phyloP scores from a whole-genome alignment of 2,113 vertebrate species.

The Epinephelus cyanopodus region DNA sequence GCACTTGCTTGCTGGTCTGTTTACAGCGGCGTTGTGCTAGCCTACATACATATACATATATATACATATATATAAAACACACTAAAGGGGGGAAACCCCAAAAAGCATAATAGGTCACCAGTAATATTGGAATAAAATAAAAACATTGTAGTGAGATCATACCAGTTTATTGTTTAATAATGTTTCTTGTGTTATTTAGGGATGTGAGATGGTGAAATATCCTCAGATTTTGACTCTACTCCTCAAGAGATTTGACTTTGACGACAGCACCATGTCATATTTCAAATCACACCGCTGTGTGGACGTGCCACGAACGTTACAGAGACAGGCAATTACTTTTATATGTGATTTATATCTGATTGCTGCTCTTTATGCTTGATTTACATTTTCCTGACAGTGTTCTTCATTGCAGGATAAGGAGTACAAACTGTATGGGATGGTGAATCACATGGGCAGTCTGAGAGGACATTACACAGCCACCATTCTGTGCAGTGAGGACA shows the following conservation, averaged over 20 bases:
- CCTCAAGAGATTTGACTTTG: slow-evolving; percentile 72
- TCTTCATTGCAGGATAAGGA: slow-evolving; percentile 23
- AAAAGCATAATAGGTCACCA: too few species aligned
- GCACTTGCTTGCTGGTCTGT: too few species aligned
- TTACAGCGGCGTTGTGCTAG: too few species aligned
- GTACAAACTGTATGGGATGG: slow-evolving; percentile 73
- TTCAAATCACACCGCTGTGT: slow-evolving; percentile 62
- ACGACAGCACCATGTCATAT: slow-evolving; percentile 42
- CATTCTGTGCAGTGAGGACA: slow-evolving; percentile 49
- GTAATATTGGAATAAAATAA: background rate
- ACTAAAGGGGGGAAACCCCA: too few species aligned
- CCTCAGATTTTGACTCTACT: slow-evolving; percentile 70
- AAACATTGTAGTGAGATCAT: background rate
- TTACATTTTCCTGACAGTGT: background rate
- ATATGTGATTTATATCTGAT: background rate
- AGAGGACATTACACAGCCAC: slow-evolving; percentile 72
- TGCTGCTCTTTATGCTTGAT: background rate
- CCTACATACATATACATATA: too few species aligned
- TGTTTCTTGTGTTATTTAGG: slow-evolving; percentile 34
- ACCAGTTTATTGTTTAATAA: too few species aligned
- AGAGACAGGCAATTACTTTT: slow-evolving; percentile 2
- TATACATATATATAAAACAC: too few species aligned
- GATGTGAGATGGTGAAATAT: slow-evolving; percentile 36
- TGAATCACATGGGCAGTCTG: slow-evolving; percentile 65
- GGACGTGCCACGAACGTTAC: slow-evolving; percentile 40